Base-by-base conservation (phyloP, 2,888 invertebrate genomes). In the Lycocerus yunnanus region DNA sequence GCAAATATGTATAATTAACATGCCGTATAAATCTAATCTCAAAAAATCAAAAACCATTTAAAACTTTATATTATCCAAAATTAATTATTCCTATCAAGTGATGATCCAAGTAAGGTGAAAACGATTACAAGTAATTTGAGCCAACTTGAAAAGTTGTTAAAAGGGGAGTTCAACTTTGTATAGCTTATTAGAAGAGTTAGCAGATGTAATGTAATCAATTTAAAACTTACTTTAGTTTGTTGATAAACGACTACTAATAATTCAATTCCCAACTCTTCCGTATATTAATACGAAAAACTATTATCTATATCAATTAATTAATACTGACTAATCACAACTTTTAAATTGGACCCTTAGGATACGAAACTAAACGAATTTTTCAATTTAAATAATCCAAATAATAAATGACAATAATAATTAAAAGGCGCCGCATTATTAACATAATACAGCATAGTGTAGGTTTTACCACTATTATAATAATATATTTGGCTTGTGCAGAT, bases 1-100 rank as follows among this genome's bases (percentile, higher is more conserved):
- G 11, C 27, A 68, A 68, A 68, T 68, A 27, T n/a, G n/a, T n/a
- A n/a, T 15, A 68, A 68, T 15, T 24, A 68, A 58, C 43, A 21
- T 1, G 21, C 21, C 21, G 1, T 21, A 21, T 21, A 43, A 43
- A 43, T 43, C n/a, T 43, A 43, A 43, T n/a, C n/a, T 6, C 43
- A 8, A 43, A 43, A 43, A 43, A 8, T 43, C n/a, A n/a, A 43
- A 43, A 43, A n/a, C n/a, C 43, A n/a, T 43, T 43, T 43, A 43
- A 43, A 43, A 43, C n/a, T 43, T 43, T n/a, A n/a, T n/a, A n/a
- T n/a, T n/a, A 43, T 43, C 2, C 11, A 13, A 67, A 67, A 67
- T 67, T 58, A 27, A 67, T 43, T 67, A 67, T 27, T 67, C 66
- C n/a, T n/a, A n/a, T 43, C 10, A 67, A 43, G 66, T 2, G 27